These are phyloP conservation scores for Sitta carolinensis DNA, from an alignment of 2,797 vertebrate genomes.

Conservation along the genomic window DNA sequence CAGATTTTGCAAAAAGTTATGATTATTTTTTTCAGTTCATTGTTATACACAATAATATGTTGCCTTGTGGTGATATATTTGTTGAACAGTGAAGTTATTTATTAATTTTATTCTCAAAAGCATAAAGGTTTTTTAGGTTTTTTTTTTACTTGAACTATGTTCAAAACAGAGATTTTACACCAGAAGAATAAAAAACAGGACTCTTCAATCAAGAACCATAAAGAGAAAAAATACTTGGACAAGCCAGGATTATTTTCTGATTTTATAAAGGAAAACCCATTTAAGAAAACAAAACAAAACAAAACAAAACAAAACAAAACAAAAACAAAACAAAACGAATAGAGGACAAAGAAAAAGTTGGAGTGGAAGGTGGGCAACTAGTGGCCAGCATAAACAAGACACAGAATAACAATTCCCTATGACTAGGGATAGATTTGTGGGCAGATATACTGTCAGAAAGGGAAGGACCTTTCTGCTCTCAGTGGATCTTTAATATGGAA, in stretches of 20 bases:
- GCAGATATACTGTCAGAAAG: not conserved
- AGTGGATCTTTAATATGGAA: not conserved
- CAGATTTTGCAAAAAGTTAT: not conserved
- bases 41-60: not conserved
- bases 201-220: not conserved
- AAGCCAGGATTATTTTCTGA: not conserved
- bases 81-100: not conserved
- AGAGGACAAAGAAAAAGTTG: not conserved
- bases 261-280: not conserved
- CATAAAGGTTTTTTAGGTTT: not conserved
- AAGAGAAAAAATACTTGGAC: not conserved
- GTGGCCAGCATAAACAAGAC: not conserved
- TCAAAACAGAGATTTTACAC: not conserved
- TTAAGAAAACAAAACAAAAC: not conserved
- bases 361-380: not conserved
- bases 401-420: not conserved
- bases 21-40: not conserved
- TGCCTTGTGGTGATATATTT: not conserved
- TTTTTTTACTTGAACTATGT: not conserved
- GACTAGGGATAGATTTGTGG: not conserved
- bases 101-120: not conserved
- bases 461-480: not conserved
- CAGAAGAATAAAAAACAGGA: not conserved
- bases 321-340: accelerated
- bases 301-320: not conserved